Evolutionary conservation across 2,888 invertebrate genomes (phyloP).

Genomic region (Xanthorhoe designata): DNA sequence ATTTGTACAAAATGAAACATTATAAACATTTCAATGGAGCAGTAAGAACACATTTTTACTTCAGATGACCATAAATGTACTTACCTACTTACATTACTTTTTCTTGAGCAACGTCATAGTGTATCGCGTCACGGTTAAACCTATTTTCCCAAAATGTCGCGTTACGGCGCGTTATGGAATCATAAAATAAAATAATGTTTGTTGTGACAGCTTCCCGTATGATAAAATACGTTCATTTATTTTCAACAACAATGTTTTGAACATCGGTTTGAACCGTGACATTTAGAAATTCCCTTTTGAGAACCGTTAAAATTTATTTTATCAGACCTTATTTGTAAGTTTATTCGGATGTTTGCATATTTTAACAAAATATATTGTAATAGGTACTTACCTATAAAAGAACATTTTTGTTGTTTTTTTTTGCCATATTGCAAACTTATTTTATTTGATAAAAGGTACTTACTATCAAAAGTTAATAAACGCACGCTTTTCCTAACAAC

Average conservation of each 20-base stretch:
- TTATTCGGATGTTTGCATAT: no score
- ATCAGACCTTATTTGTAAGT: no score
- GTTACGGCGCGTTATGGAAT: constrained; percentile 78
- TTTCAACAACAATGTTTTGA: constrained; percentile 80
- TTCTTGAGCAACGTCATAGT: constrained; percentile 57
- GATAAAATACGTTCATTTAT: constrained; percentile 80
- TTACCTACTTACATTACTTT: constrained; percentile 43
- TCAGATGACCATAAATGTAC: background rate
- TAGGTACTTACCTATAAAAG: no score
- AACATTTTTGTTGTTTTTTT: no score
- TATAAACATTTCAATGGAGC: background rate
- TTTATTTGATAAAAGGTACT: no score
- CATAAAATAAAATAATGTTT: constrained; percentile 82
- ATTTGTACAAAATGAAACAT: no score
- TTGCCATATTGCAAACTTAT: no score
- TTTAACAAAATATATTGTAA: no score
- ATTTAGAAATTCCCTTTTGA: constrained; percentile 71
- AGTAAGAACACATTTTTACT: background rate
- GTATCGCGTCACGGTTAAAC: constrained; percentile 67
- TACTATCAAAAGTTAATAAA: background rate
- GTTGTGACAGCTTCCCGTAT: constrained; percentile 82
- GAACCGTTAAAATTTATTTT: constrained; percentile 45
- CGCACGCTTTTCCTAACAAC: background rate
- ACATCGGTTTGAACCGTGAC: constrained; percentile 77
- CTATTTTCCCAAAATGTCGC: constrained; percentile 72